Evolutionary conservation across 2,888 invertebrate genomes (phyloP).

Genomic region (Coenonympha arcania): DNA sequence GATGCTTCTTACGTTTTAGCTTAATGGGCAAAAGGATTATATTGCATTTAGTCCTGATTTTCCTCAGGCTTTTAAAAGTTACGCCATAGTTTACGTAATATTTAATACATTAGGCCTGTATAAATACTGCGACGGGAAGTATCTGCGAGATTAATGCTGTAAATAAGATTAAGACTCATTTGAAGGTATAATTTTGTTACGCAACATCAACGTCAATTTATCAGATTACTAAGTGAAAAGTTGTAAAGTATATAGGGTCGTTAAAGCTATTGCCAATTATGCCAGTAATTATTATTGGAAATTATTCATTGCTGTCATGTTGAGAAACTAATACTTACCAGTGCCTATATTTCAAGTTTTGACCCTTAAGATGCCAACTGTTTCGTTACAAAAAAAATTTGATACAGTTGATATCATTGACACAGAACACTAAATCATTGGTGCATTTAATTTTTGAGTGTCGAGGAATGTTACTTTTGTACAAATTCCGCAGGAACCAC

Average conservation of each 20-base stretch:
- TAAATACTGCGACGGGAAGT: not conserved
- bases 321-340: too few relatives aligned
- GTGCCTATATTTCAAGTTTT: too few relatives aligned
- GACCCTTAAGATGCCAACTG: too few relatives aligned
- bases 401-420: too few relatives aligned
- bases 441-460: too few relatives aligned
- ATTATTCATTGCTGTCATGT: not conserved
- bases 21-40: too few relatives aligned
- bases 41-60: not conserved
- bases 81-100: not conserved
- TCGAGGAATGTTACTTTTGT: too few relatives aligned
- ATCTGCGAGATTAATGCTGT: not conserved
- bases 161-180: conserved; percentile 5
- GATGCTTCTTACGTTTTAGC: too few relatives aligned
- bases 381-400: too few relatives aligned
- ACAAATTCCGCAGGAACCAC: too few relatives aligned
- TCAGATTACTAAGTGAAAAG: conserved; percentile 9
- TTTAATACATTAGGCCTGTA: not conserved
- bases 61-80: not conserved
- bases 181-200: conserved; percentile 3
- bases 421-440: too few relatives aligned
- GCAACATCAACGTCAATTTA: conserved; percentile 6
- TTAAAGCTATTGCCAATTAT: not conserved
- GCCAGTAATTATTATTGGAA: not conserved
- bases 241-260: not conserved